Evolutionary conservation across 2,797 vertebrate species (phyloP).

Genomic region (Crocidura indochinensis): DNA sequence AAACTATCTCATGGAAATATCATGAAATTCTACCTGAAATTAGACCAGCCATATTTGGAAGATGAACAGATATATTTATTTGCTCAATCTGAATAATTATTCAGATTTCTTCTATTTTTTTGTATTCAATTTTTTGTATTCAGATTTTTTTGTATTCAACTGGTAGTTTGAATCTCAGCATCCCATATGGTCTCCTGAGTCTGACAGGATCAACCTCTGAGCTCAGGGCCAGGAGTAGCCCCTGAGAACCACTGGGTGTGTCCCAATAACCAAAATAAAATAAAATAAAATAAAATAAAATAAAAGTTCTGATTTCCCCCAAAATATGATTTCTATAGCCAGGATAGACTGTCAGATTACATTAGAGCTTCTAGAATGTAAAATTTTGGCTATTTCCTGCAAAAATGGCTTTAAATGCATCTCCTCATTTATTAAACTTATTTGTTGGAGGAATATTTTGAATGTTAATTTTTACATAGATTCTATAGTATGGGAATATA

Average conservation of each 20-base stretch:
- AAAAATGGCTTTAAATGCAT: constrained; percentile 68
- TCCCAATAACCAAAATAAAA: too few species aligned
- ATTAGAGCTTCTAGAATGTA: constrained; percentile 40
- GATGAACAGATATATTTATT: too few species aligned
- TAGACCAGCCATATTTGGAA: not conserved
- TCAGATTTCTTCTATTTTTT: too few species aligned
- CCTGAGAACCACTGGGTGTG: too few species aligned
- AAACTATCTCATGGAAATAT: constrained; percentile 30
- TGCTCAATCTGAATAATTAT: too few species aligned
- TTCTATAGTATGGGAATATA: not conserved
- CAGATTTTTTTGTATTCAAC: too few species aligned
- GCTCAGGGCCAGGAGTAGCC: too few species aligned
- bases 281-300: too few species aligned
- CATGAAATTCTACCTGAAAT: not conserved
- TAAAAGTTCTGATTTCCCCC: constrained; percentile 43
- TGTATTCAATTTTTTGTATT: too few species aligned
- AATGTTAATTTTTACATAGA: constrained; percentile 13
- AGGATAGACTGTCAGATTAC: constrained; percentile 58
- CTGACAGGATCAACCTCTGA: too few species aligned
- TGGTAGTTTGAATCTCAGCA: too few species aligned
- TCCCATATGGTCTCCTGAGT: too few species aligned
- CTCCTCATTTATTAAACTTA: constrained; percentile 71
- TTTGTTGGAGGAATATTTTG: not conserved
- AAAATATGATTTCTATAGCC: constrained; percentile 64
- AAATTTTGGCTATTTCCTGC: constrained; percentile 63